Conservation (phyloP, 2,888 invertebrate species). For the Spodoptera littoralis region DNA sequence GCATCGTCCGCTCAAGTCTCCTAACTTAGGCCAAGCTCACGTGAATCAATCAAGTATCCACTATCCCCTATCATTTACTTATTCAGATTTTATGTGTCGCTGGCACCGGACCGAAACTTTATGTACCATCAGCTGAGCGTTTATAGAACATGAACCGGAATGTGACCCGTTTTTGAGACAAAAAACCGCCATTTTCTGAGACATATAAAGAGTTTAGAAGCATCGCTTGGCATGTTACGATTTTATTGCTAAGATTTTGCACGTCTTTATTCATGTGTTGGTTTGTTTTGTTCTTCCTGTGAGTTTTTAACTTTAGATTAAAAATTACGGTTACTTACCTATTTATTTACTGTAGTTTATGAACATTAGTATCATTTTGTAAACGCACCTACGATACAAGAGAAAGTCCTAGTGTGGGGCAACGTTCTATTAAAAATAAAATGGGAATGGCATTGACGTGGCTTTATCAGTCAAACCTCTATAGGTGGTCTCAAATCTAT, state of each 20-base stretch:
- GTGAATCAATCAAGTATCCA: conserved; percentile 78
- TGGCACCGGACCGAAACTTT: conserved; percentile 68
- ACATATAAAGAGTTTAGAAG: conserved; percentile 28
- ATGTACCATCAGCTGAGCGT: conserved; percentile 68
- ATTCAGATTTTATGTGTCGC: conserved; percentile 78
- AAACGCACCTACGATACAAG: too few relatives aligned
- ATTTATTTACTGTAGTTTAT: background rate
- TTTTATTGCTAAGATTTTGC: conserved; percentile 14
- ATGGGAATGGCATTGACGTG: too few relatives aligned
- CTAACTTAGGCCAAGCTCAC: conserved; percentile 52
- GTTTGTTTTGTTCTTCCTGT: background rate
- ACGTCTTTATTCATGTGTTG: background rate
- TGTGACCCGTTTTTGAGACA: conserved; percentile 50
- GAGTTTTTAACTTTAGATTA: too few relatives aligned
- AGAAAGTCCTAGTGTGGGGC: too few relatives aligned
- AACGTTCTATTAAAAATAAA: too few relatives aligned
- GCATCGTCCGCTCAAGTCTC: conserved; percentile 28
- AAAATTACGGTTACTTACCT: too few relatives aligned
- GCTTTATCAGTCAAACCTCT: too few relatives aligned
- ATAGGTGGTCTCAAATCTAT: too few relatives aligned
- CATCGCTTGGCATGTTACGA: conserved; percentile 12
- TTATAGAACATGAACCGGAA: conserved; percentile 56
- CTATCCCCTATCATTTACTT: conserved; percentile 80
- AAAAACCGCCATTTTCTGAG: conserved; percentile 30
- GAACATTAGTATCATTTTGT: too few relatives aligned